Evolutionary conservation across 2,113 vertebrate genomes (phyloP), one percentile per base, ranked within the genome.

Genomic region (Lanius collurio): DNA sequence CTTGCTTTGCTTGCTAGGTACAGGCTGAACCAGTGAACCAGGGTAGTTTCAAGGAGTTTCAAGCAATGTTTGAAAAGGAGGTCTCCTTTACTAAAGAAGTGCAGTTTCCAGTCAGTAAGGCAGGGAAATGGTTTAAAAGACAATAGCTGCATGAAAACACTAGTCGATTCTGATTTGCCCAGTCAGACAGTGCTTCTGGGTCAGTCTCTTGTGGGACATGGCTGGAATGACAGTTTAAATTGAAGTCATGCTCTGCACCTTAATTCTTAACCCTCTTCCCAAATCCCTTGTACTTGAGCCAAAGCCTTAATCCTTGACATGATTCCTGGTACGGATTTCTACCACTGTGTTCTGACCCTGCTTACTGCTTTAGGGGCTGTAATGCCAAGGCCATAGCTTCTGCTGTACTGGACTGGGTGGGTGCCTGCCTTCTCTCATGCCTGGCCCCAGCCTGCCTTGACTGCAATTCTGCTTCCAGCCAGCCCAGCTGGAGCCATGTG

Each of bases 141-240:
- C 27, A 35, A 17, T 17, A 55, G 31, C 18, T 2, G 0, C 3
- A 1, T 27, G 18, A 60, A 5, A 22, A 23, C 78, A 44, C 6
- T 0, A 0, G 5, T 21, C 27, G 27, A 47, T 76, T 83, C 33
- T 50, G 41, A 6, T 60, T 65, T 89, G 57, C 33, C 23, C 20
- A 10, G 7, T 37, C 67, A 35, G 7, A 49, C 24, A 16, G 18
- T 21, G 33, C 16, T 68, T 50, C n/a, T 76, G 39, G 14, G 23
- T 52, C 39, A 47, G 35, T 46, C 57, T 75, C 20, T 33, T 42
- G n/a, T 9, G 31, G 47, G 23, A 23, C 16, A 2, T 13, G 16
- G 9, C 31, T 94, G 59, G 74, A 52, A 26, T 21, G 30, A 6
- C 4, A 39, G 14, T 23, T n/a, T 56, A 15, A 62, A 57, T 5